These are phyloP conservation scores for Pterois miles DNA, from an alignment of 2,797 vertebrate species.

Conservation along the genomic window DNA sequence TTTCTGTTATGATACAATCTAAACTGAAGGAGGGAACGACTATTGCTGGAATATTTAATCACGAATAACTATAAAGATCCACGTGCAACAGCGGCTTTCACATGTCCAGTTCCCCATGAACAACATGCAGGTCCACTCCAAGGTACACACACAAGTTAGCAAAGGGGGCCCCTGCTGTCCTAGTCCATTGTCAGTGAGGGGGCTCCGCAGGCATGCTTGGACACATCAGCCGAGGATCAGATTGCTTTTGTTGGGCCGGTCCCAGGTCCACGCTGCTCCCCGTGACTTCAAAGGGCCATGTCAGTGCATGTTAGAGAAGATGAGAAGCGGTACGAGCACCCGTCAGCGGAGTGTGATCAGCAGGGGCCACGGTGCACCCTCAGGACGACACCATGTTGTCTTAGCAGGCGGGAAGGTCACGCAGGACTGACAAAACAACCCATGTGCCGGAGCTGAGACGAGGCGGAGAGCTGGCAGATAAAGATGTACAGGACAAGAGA, in stretches of 20 bases:
- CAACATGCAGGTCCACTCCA: slow-evolving; percentile 50
- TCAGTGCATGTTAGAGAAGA: slow-evolving; percentile 79
- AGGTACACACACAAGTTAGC: slow-evolving; percentile 69
- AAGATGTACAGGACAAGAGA: not conserved
- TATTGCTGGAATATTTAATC: not conserved
- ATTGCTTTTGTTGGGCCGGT: slow-evolving; percentile 80
- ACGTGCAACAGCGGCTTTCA: slow-evolving; percentile 20
- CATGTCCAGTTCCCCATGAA: slow-evolving; percentile 44
- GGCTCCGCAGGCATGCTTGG: slow-evolving; percentile 62
- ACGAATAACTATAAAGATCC: not conserved
- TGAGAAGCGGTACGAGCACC: slow-evolving; percentile 64
- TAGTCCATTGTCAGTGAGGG: slow-evolving; percentile 60
- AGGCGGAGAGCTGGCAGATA: not conserved
- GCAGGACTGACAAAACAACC: slow-evolving; percentile 64
- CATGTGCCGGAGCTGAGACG: slow-evolving; percentile 22
- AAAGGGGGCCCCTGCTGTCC: slow-evolving; percentile 66
- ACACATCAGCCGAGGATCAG: slow-evolving; percentile 77
- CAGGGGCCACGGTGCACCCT: slow-evolving; percentile 62
- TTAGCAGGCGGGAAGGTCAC: slow-evolving; percentile 73
- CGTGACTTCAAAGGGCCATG: slow-evolving; percentile 77
- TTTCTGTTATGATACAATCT: not conserved
- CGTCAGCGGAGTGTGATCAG: slow-evolving; percentile 69
- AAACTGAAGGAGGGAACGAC: not conserved
- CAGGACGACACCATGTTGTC: slow-evolving; percentile 75
- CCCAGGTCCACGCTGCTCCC: slow-evolving; percentile 72